Base-by-base conservation (phyloP, 2,113 vertebrate species). In the Gasterosteus nipponicus region DNA sequence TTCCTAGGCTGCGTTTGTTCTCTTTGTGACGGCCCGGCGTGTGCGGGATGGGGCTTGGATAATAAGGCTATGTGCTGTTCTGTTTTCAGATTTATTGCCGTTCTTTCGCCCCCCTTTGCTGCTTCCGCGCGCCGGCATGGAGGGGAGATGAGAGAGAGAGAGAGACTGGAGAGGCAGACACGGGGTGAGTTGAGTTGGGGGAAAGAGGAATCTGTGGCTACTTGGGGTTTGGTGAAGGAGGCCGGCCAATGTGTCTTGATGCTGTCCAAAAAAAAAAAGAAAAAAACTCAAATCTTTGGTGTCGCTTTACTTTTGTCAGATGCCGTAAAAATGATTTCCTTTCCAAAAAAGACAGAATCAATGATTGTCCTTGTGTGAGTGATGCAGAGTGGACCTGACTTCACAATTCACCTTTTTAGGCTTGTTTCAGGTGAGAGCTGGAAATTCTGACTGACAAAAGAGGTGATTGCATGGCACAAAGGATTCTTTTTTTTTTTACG, bases 381-480 rank as follows among this genome's bases (percentile, higher is more conserved):
- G 80, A 91, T 85, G 88, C 75, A 80, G 82, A 90, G 81, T 91
- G 89, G 82, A 87, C 88, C 91, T 92, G 92, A 91, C 85, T 87
- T 85, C 73, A 86, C 84, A 39, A 59, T 85, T 89, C 84, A 78
- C 80, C 87, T 83, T 82, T 62, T 88, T 83, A 83, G 85, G 78
- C 80, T 84, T 89, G 82, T 80, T 87, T 82, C 86, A 85, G 79
- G 89, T 91, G 87, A 89, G 71, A 83, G 83, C 84, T 90, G 85
- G 84, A 89, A 72, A 85, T 87, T 86, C 82, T 89, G 86, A 89
- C 84, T 84, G 92, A 87, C 85, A 75, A 88, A 71, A 81, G 88
- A 89, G 86, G 86, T 91, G 89, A 92, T 91, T 91, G 90, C 90
- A 92, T 94, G 92, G 92, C 91, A 94, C 90, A 84, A 91, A 91